Evolutionary conservation across 1,140 invertebrate genomes (phyloP), one percentile per base, ranked within the genome.

Genomic region (Adelges cooleyi): DNA sequence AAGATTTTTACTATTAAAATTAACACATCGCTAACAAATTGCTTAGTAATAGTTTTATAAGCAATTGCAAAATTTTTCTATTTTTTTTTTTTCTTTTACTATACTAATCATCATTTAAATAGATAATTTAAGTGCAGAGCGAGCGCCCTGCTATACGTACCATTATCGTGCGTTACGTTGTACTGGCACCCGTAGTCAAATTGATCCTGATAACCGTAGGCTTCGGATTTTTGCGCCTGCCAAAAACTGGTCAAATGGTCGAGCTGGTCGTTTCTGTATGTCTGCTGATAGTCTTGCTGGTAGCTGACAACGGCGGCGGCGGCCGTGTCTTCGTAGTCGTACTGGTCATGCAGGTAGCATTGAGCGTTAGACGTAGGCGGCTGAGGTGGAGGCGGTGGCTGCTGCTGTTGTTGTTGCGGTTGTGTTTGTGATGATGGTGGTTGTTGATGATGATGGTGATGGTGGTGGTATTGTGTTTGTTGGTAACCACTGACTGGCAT

Each of bases 101-200:
- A n/a, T n/a, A n/a, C n/a, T n/a, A n/a, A n/a, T n/a, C n/a, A n/a
- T n/a, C n/a, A n/a, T n/a, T n/a, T n/a, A n/a, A n/a, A n/a, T n/a
- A n/a, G n/a, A n/a, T n/a, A n/a, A n/a, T n/a, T n/a, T n/a, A n/a
- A n/a, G n/a, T n/a, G n/a, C n/a, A n/a, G n/a, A n/a, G n/a, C n/a
- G n/a, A n/a, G n/a, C n/a, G n/a, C n/a, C n/a, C n/a, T n/a, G n/a
- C n/a, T n/a, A 1, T 54, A 40, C 56, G 44, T 25, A 62, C 56
- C 56, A 13, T 62, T 62, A 3, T 62, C 56, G 17, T 46, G 56
- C 11, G 56, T 27, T 18, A 62, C 27, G 23, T 62, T 62, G 20
- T 62, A 62, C 42, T 62, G 56, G 40, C 56, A 46, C 8, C 42
- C 56, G 18, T 62, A 62, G 15, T 62, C 56, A 18, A 62, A 62